Conservation (phyloP, 2,113 vertebrate species). For the Ameiurus melas region DNA sequence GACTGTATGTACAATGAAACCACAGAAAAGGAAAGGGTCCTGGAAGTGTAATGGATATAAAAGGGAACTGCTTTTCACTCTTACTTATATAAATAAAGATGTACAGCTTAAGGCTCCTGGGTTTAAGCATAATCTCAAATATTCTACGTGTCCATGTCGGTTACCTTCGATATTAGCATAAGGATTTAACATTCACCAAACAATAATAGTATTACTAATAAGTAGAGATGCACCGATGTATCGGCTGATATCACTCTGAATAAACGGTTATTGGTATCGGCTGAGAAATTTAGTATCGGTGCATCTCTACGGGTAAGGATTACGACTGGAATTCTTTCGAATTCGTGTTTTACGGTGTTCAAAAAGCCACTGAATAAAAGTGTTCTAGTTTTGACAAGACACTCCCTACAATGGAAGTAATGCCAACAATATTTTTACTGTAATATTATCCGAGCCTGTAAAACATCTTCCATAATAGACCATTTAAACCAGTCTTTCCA, state of each 20-base stretch:
- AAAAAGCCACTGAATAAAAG: background rate
- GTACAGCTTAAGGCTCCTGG: background rate
- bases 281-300: no score
- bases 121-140: background rate
- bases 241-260: no score
- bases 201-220: background rate
- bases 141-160: background rate
- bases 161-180: background rate
- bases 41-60: background rate
- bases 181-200: background rate
- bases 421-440: background rate
- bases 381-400: background rate
- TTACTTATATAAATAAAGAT: background rate
- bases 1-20: background rate
- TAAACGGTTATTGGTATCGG: no score
- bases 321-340: background rate
- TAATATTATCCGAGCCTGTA: background rate
- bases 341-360: background rate
- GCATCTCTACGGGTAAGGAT: no score
- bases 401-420: background rate
- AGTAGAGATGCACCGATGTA: background rate
- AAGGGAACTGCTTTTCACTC: background rate
- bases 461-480: background rate
- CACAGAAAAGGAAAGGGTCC: background rate
- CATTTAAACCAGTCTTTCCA: background rate